Evolutionary conservation across 1,140 invertebrate genomes (phyloP).

Genomic region (Sitophilus oryzae): DNA sequence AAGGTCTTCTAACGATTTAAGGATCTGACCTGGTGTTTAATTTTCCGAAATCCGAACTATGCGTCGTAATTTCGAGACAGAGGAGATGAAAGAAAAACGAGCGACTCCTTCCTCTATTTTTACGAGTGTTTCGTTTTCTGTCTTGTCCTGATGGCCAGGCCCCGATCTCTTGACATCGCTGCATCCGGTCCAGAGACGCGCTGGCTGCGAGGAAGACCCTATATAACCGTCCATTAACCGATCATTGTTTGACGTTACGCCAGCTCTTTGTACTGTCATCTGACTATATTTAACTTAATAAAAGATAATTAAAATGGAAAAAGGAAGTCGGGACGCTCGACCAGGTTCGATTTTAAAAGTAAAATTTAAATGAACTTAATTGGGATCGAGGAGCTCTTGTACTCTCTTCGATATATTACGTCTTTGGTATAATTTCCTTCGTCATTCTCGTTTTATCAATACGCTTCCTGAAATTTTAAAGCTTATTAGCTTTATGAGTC

Average conservation of each 20-base stretch:
- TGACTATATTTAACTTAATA: slow-evolving; percentile 7
- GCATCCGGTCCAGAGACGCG: neutral
- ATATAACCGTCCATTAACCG: slow-evolving; percentile 11
- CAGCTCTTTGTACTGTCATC: slow-evolving; percentile 13
- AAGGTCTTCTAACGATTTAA: too few relatives aligned
- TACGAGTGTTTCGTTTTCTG: neutral
- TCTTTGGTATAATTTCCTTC: too few relatives aligned
- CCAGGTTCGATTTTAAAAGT: too few relatives aligned
- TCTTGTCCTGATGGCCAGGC: too few relatives aligned
- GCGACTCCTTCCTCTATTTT: neutral
- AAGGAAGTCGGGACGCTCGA: slow-evolving; percentile 9
- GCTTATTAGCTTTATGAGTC: too few relatives aligned
- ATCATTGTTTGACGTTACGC: slow-evolving; percentile 13
- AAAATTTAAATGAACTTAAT: too few relatives aligned
- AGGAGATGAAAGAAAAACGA: neutral
- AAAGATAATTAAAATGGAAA: slow-evolving; percentile 12
- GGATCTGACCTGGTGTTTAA: neutral
- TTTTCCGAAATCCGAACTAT: neutral
- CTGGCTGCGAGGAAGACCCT: slow-evolving; percentile 1
- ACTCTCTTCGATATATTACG: too few relatives aligned
- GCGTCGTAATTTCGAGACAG: too few relatives aligned
- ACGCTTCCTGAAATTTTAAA: too few relatives aligned
- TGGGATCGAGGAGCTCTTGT: too few relatives aligned
- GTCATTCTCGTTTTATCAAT: too few relatives aligned
- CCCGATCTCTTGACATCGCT: neutral